Evolutionary conservation across 2,888 invertebrate species (phyloP), one percentile per base, ranked within the genome.

Genomic region (Drosophila mayaguana): DNA sequence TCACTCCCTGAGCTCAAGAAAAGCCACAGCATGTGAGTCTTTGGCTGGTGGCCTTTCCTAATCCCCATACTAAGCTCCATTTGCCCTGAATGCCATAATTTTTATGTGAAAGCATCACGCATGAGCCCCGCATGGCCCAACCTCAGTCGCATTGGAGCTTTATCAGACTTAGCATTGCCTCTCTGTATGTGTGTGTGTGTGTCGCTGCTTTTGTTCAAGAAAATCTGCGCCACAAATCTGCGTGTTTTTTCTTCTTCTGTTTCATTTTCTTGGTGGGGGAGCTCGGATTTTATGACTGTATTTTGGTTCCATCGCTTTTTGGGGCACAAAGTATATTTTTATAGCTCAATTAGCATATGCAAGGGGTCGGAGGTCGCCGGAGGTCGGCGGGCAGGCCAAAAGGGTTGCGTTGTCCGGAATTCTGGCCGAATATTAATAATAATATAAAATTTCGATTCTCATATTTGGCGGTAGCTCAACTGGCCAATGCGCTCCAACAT

Each of bases 51-150:
- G 60, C 68, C 67, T 62, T 40, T 57, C 48, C 63, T 63, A 54
- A 45, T 59, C 51, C 73, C 65, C 68, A 62, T 60, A 68, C 83
- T 86, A 83, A 88, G 90, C 90, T 86, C 86, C 88, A 90, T 89
- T 89, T 86, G 87, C 76, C 84, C 76, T 72, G 81, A 89, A 83
- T 85, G 84, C 74, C 80, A 88, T 85, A 80, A 82, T 80, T 90
- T 89, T 90, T 89, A 89, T 89, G 90, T 82, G 84, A 81, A 78
- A 81, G 80, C 83, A 85, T 86, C 90, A 89, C 90, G 89, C 90
- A 89, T 86, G 83, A 75, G 67, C 51, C 61, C 55, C 62, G 34
- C 42, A 48, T 18, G 20, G 16, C 22, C 18, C 53, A n/a, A 2
- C 20, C 11, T 22, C 51, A 11, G 28, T 46, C 4, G 40, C 36